Evolutionary conservation across 2,888 invertebrate genomes (phyloP), one percentile per base, ranked within the genome.

Genomic region (Drosophila prolongata): DNA sequence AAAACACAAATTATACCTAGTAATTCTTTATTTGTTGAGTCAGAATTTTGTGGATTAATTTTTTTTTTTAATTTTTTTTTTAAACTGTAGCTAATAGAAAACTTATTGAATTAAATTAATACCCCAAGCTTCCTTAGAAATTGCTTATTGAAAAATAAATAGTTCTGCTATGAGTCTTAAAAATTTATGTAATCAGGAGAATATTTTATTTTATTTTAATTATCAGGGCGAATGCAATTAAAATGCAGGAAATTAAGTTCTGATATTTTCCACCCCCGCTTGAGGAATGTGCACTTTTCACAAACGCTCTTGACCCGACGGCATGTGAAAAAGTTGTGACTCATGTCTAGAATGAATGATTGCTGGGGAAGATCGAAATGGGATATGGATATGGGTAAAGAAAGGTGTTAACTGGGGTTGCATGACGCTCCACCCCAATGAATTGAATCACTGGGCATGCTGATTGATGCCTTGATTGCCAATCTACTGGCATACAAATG

Each of bases 381-480:
- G 24, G 49, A 57, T 46, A 24, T 43, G 14, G 19, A 57, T 43
- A 24, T 43, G 19, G 14, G 58, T 56, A 76, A 55, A 73, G 66
- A 55, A 57, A 83, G 78, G 70, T 86, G 71, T 56, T 61, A 72
- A 67, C 55, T 67, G 34, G 40, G 44, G 53, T 46, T 68, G 62
- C 58, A 81, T 85, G 86, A 78, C 59, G 62, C 58, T 49, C 9
- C 59, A 34, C 14, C 24, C 49, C 11, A 27, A 37, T 37, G 50
- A 62, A 69, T 59, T 42, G 59, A 67, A 42, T 73, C 66, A 61
- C 61, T 62, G 47, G 62, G 50, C 69, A 60, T 40, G 58, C 73
- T 79, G 88, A 87, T 81, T 87, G 87, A 83, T 79, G 68, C 54
- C 58, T 81, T 79, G 76, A 85, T 85, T 85, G 76, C 58, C 62